Conservation (phyloP, 2,113 vertebrate genomes). For the Sceloporus tristichus region DNA sequence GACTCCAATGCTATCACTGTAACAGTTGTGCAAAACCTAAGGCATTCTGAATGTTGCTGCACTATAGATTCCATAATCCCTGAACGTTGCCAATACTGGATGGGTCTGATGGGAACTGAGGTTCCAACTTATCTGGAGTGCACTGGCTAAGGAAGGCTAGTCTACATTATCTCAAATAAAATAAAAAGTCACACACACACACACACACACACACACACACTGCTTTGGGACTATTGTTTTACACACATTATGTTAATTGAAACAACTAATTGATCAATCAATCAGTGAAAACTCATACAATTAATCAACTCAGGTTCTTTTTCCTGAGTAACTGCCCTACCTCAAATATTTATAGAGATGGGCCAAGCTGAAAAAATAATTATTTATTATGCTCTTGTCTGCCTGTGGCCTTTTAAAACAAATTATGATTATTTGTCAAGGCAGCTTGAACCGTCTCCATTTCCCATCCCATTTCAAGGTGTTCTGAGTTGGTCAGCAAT, state of each 20-base stretch:
- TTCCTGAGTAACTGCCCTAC: neutral
- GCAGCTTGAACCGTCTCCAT: neutral
- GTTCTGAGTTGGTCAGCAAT: conserved; percentile 32
- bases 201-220: too few species aligned
- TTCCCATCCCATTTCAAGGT: conserved; percentile 38
- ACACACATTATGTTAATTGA: neutral
- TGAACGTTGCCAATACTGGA: neutral
- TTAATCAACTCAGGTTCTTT: neutral
- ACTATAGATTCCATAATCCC: neutral
- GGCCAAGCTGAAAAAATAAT: conserved; percentile 8
- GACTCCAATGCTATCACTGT: too few species aligned
- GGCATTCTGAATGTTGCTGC: too few species aligned
- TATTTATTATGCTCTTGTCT: neutral
- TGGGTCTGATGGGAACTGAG: neutral
- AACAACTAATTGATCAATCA: neutral
- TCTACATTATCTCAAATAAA: neutral
- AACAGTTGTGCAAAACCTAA: too few species aligned
- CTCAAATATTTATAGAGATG: neutral
- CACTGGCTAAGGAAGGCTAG: neutral
- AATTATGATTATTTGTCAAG: conserved; percentile 25
- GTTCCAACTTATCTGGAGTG: neutral
- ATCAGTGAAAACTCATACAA: neutral
- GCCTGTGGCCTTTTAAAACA: neutral
- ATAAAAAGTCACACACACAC: neutral
- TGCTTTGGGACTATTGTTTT: neutral